phyloP scores from a whole-genome alignment of 2,113 vertebrate species.

The human (Homo sapiens) region DNA sequence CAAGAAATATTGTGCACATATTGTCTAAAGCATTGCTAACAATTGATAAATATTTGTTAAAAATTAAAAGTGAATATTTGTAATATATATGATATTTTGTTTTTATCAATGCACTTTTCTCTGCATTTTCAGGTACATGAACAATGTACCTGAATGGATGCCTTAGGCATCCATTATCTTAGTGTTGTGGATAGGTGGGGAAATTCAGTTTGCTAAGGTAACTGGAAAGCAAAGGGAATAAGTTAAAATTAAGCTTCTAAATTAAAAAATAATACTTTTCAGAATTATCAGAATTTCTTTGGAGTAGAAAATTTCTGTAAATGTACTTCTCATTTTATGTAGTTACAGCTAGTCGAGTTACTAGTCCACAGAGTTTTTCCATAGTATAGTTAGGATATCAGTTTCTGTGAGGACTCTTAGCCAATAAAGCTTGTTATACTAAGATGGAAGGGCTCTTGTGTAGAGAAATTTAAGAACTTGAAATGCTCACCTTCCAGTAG shows the following conservation, averaged over 20 bases:
- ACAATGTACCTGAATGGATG: background rate
- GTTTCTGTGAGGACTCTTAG: background rate
- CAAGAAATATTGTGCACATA: background rate
- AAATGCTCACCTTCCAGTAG: rapidly evolving
- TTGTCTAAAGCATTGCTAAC: background rate
- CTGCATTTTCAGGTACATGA: background rate
- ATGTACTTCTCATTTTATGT: background rate
- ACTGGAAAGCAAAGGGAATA: background rate
- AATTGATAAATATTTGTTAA: background rate
- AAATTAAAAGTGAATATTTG: background rate
- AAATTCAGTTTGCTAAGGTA: background rate
- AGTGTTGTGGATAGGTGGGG: background rate
- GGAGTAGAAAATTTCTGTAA: background rate
- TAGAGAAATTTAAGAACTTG: background rate
- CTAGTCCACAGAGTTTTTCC: background rate
- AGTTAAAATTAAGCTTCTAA: background rate
- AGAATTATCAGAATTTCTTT: background rate
- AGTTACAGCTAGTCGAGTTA: background rate
- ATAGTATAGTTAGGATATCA: background rate
- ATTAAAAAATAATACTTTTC: background rate
- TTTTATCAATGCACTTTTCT: background rate
- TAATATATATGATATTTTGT: background rate
- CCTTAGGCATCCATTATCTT: background rate
- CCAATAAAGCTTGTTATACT: background rate
- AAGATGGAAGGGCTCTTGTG: background rate